Evolutionary conservation across 2,797 vertebrate species (phyloP).

Genomic region (Xenops minutus): DNA sequence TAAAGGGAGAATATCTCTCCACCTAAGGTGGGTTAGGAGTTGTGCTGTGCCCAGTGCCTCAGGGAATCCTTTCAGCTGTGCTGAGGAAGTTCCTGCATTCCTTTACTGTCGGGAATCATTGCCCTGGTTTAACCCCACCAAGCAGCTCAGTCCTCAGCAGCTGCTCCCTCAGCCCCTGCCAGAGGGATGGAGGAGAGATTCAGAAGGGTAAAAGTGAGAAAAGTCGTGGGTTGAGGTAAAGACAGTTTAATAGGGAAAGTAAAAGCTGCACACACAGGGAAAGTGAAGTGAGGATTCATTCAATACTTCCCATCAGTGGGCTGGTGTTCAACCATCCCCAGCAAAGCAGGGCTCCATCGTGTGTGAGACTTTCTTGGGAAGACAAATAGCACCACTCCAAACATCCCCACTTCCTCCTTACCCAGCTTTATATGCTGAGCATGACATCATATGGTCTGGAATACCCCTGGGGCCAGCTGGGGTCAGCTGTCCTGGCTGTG

Average conservation of each 20-base stretch:
- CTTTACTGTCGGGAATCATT: background rate
- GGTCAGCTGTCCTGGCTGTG: background rate
- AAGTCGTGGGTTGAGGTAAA: background rate
- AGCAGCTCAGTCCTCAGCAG: background rate
- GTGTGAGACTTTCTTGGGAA: accelerated
- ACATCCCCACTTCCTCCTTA: background rate
- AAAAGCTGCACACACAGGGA: accelerated
- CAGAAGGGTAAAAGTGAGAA: background rate
- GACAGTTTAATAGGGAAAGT: background rate
- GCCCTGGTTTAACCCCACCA: background rate
- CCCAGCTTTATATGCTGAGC: background rate
- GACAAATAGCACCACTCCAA: background rate
- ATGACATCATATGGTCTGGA: background rate
- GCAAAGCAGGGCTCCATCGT: background rate
- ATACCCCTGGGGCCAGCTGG: background rate
- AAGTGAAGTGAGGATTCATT: background rate
- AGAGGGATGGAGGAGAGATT: background rate
- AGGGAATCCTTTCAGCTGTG: background rate
- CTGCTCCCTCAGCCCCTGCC: background rate
- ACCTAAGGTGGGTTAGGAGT: background rate
- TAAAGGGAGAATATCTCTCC: background rate
- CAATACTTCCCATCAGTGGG: background rate
- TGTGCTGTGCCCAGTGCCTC: background rate
- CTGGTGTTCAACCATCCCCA: background rate
- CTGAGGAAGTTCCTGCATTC: background rate